Evolutionary conservation across 2,113 vertebrate species (phyloP).

Genomic region (Isurus oxyrinchus): DNA sequence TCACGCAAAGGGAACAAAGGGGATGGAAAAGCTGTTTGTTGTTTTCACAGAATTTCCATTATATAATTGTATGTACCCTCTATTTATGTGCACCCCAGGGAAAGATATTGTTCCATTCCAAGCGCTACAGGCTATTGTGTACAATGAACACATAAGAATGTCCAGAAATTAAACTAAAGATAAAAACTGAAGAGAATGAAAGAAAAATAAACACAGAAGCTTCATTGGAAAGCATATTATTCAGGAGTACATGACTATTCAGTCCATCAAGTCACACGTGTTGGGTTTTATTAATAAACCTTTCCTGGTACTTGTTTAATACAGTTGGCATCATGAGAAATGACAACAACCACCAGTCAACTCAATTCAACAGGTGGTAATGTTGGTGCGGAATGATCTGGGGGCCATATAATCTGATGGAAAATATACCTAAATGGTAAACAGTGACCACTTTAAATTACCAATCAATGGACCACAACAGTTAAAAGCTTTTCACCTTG

Average conservation of each 20-base stretch:
- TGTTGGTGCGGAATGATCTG: neutral
- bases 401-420: neutral
- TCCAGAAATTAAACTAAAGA: neutral
- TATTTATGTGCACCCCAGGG: neutral
- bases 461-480: neutral
- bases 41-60: neutral
- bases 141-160: neutral
- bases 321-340: too few species aligned
- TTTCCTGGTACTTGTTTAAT: neutral
- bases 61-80: neutral
- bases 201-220: neutral
- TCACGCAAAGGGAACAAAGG: conserved; percentile 1
- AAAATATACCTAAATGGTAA: neutral
- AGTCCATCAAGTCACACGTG: neutral
- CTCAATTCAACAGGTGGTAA: neutral
- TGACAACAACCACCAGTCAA: neutral
- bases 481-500: neutral
- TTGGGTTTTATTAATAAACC: neutral
- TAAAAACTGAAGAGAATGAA: neutral
- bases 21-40: neutral
- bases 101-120: neutral
- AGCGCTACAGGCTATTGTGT: neutral
- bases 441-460: neutral
- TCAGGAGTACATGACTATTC: neutral
- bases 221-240: neutral